These are phyloP conservation scores for Synergus gifuensis DNA, from an alignment of 2,888 invertebrate genomes.

Conservation along the genomic window DNA sequence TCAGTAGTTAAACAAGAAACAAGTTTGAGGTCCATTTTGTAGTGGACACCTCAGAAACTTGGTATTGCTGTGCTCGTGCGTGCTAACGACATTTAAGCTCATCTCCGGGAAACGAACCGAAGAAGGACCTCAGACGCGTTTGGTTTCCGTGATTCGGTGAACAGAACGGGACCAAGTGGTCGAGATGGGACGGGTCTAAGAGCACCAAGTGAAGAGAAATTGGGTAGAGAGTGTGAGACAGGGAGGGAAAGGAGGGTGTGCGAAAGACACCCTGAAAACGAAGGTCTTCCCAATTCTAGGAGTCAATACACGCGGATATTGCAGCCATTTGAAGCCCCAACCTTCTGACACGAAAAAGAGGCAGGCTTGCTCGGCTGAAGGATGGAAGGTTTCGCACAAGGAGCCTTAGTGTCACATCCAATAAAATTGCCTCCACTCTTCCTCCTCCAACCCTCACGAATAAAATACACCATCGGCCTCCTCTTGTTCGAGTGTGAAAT, in stretches of 20 bases:
- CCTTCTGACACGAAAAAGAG: conserved; percentile 55
- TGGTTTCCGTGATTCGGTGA: conserved; percentile 40
- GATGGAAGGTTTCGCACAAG: conserved; percentile 46
- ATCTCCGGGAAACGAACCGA: conserved; percentile 34
- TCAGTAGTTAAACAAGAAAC: conserved; percentile 1
- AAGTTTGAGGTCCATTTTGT: background rate
- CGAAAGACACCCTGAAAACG: conserved; percentile 46
- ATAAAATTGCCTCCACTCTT: conserved; percentile 68
- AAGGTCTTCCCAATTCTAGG: conserved; percentile 69
- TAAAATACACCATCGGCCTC: conserved; percentile 68
- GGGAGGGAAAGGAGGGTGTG: background rate
- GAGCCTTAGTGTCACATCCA: conserved; percentile 69
- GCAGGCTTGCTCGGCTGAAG: conserved; percentile 52
- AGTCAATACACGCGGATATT: conserved; percentile 72
- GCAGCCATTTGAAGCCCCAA: conserved; percentile 70
- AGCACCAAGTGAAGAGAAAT: conserved; percentile 43
- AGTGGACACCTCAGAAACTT: background rate
- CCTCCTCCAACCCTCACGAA: conserved; percentile 61
- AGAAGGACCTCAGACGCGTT: conserved; percentile 17
- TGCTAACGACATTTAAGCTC: conserved; percentile 21
- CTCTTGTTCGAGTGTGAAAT: conserved; percentile 64
- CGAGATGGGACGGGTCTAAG: conserved; percentile 28
- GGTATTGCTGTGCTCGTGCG: conserved; percentile 1
- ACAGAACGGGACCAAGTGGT: conserved; percentile 19
- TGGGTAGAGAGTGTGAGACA: conserved; percentile 27